phyloP scores from a whole-genome alignment of 2,113 vertebrate genomes.

The Notiomystis cincta region DNA sequence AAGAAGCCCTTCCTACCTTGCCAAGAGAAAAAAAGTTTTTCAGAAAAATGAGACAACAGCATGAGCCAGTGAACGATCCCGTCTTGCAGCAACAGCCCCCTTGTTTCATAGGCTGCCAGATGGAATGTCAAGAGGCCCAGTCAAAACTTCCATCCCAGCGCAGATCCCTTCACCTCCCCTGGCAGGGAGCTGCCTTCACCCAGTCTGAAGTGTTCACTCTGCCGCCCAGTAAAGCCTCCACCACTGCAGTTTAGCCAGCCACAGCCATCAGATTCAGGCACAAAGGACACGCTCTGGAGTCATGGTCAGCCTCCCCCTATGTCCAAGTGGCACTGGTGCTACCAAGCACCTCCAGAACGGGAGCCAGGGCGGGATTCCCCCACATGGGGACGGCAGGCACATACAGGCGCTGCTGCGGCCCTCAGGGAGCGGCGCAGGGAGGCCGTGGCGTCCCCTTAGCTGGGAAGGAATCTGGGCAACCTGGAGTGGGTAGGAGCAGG shows the following conservation, averaged over 20 bases:
- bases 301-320: fast-evolving
- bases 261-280: fast-evolving
- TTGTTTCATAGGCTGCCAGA: neutral
- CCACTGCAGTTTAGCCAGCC: neutral
- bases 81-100: neutral
- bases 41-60: neutral
- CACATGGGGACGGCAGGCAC: fast-evolving
- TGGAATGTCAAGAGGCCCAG: neutral
- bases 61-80: neutral
- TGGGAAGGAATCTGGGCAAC: neutral
- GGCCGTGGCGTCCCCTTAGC: fast-evolving
- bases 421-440: neutral
- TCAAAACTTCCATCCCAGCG: no score
- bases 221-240: neutral
- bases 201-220: no score
- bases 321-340: neutral
- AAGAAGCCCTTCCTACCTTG: neutral
- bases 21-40: neutral
- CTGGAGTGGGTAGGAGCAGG: neutral
- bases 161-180: neutral
- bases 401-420: fast-evolving
- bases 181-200: neutral
- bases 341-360: neutral
- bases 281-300: neutral
- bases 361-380: no score